Percentiles rank a stretch among this genome's conserved stretches.
phyloP scores from a whole-genome alignment of 2,888 invertebrate species.

The Papilio demoleus region DNA sequence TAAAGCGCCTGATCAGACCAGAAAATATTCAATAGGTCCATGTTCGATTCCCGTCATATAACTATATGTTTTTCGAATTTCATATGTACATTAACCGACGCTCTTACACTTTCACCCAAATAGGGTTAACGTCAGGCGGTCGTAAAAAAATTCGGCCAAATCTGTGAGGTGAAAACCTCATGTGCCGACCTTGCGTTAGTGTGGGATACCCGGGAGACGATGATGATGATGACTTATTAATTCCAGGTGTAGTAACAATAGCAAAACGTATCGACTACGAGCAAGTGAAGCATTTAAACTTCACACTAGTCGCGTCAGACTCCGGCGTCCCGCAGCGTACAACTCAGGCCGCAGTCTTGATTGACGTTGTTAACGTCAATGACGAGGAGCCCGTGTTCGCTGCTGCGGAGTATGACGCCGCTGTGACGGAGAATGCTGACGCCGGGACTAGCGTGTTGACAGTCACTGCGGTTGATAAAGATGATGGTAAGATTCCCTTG shows the following conservation, averaged over 20 bases:
- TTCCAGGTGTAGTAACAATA: slow-evolving; percentile 88
- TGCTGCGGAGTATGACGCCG: slow-evolving; percentile 86
- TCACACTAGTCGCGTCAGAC: slow-evolving; percentile 92
- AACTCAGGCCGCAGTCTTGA: slow-evolving; percentile 89
- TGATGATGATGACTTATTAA: too few relatives aligned
- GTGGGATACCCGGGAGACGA: too few relatives aligned
- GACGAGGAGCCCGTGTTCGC: slow-evolving; percentile 93
- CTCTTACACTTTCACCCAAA: too few relatives aligned
- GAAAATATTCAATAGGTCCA: too few relatives aligned
- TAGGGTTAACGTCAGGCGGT: too few relatives aligned
- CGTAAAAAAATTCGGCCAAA: too few relatives aligned
- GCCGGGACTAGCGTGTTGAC: slow-evolving; percentile 88
- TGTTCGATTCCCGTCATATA: too few relatives aligned
- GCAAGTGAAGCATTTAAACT: slow-evolving; percentile 87
- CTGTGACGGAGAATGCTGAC: slow-evolving; percentile 89
- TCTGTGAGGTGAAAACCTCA: too few relatives aligned
- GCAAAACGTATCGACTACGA: slow-evolving; percentile 93
- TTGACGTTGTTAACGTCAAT: slow-evolving; percentile 92
- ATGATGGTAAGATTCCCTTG: slow-evolving; percentile 84
- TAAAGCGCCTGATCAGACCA: too few relatives aligned
- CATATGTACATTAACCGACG: too few relatives aligned
- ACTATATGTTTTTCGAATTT: too few relatives aligned
- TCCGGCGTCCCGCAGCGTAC: slow-evolving; percentile 93
- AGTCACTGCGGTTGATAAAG: slow-evolving; percentile 90
- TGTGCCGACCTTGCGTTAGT: too few relatives aligned